Base-by-base conservation (phyloP, 2,888 invertebrate species). In the Ophion costatus region DNA sequence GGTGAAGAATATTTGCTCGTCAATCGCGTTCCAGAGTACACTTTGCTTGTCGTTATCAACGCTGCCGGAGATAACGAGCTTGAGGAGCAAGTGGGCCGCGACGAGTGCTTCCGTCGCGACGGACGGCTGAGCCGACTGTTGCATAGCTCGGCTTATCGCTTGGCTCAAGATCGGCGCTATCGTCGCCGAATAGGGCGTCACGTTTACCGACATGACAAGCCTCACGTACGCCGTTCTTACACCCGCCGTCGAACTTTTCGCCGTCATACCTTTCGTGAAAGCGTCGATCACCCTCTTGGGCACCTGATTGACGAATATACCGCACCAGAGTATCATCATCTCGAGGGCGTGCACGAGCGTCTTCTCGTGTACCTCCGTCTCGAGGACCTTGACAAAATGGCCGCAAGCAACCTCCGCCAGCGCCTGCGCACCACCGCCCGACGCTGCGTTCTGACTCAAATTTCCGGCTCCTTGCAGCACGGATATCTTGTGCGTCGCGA, bases 361-460 rank as follows among this genome's bases (percentile, higher is more conserved):
- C 91, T 98, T 98, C 94, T 99, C 99, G 93, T 99, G 98, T 51
- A 98, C 97, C 95, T 99, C 99, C 71, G 95, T 95, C 91, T 98
- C 97, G 63, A 99, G 94, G 63, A 97, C 96, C 92, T 97, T 97
- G 38, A 97, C 94, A 92, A 97, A 96, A 89, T 96, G 95, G 59
- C 96, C 95, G 1, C 95, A 94, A 2, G 96, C 96, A 67, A 94
- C 95, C 85, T 95, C 94, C 81, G 97, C 95, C 77, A 96, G 93
- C 74, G 94, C 92, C 63, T 96, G 95, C 2, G 96, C 94, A 74
- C 95, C 94, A 29, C 94, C 94, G 2, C 95, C 95, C 5, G 95
- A 92, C 10, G 97, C 96, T 4, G 95, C 95, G 91, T 98, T 96
- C 84, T 94, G 95, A 90, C 96, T 96, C 76, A 97, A 94, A 92